phyloP scores from a whole-genome alignment of 2,888 invertebrate species.

The Volucella inflata region DNA sequence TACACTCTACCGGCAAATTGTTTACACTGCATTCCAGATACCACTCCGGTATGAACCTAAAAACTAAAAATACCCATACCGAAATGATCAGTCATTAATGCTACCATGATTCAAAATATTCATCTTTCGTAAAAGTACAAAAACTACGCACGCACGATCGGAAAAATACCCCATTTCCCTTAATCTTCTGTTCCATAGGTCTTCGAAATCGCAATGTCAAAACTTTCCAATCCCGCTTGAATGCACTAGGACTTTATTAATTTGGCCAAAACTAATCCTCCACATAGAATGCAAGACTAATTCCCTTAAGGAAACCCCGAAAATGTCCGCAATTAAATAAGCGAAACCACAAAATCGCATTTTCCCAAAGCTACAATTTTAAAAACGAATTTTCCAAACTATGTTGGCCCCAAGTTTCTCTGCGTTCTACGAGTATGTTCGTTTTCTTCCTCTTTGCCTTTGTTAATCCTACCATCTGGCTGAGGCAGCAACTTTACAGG shows the following conservation, averaged over 20 bases:
- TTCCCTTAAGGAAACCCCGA: slow-evolving; percentile 56
- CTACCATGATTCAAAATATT: too few species aligned
- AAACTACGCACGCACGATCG: too few species aligned
- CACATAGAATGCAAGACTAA: slow-evolving; percentile 19
- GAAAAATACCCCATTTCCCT: background rate
- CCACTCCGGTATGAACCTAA: too few species aligned
- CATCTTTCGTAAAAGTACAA: too few species aligned
- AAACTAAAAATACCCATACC: too few species aligned
- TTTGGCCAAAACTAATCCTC: slow-evolving; percentile 40
- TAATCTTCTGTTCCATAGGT: background rate
- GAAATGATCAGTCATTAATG: too few species aligned
- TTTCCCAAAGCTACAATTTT: slow-evolving; percentile 66
- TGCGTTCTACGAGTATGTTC: slow-evolving; percentile 16
- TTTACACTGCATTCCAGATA: too few species aligned
- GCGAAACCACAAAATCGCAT: slow-evolving; percentile 66
- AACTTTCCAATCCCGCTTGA: slow-evolving; percentile 38
- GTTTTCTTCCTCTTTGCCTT: slow-evolving; percentile 24
- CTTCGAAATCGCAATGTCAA: slow-evolving; percentile 3
- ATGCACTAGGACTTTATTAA: slow-evolving; percentile 52
- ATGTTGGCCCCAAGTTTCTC: slow-evolving; percentile 10
- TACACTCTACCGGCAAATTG: too few species aligned
- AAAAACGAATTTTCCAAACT: slow-evolving; percentile 49
- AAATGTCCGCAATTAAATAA: slow-evolving; percentile 73
- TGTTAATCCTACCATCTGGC: background rate
- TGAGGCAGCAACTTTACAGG: background rate